Conservation (phyloP, 2,797 vertebrate genomes). For the Mionectes olivaceus region DNA sequence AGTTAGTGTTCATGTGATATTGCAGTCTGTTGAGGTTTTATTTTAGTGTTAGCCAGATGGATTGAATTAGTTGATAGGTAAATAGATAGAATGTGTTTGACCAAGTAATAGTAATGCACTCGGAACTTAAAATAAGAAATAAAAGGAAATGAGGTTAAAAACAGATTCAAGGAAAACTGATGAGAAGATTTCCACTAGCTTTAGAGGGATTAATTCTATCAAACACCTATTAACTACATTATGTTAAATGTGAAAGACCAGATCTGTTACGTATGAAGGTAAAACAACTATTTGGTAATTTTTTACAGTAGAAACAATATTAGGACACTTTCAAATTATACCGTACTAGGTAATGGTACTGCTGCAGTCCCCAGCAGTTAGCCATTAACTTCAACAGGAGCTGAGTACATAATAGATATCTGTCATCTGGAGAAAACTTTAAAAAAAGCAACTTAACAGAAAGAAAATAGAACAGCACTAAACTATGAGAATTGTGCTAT, state of each 20-base stretch:
- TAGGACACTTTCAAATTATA: not conserved
- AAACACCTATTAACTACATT: not conserved
- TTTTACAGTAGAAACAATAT: not conserved
- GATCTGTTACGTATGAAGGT: accelerated
- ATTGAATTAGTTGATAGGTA: not conserved
- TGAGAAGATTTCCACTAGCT: not conserved
- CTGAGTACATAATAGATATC: not conserved
- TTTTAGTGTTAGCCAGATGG: not conserved
- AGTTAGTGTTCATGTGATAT: not conserved
- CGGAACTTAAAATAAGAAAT: not conserved
- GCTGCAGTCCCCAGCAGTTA: not conserved
- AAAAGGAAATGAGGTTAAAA: not conserved
- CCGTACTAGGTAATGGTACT: not conserved
- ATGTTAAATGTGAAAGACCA: not conserved
- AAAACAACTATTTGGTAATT: not conserved
- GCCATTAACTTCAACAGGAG: not conserved
- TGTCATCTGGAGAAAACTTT: not conserved
- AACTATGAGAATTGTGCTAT: not conserved
- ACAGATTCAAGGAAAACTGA: not conserved
- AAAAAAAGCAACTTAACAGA: not conserved
- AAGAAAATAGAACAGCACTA: not conserved
- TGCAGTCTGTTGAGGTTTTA: not conserved
- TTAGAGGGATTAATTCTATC: not conserved
- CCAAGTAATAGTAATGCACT: not conserved
- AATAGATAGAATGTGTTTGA: not conserved